phyloP scores from a whole-genome alignment of 2,888 invertebrate genomes.

The Melanargia galathea region DNA sequence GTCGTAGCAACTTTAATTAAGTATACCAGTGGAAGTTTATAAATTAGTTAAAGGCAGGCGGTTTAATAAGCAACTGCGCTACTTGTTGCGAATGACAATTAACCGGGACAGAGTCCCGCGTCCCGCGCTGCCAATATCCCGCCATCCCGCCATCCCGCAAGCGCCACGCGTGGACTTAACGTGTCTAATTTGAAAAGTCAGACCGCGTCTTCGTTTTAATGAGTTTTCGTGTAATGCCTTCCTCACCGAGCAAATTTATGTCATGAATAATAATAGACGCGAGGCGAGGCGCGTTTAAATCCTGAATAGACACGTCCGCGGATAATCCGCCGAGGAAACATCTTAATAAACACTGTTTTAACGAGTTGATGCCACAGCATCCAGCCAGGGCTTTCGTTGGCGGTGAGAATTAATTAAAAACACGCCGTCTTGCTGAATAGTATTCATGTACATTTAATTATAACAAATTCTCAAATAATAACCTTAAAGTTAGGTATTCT shows the following conservation, averaged over 20 bases:
- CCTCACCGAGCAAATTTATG: conserved; percentile 77
- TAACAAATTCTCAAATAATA: conserved; percentile 6
- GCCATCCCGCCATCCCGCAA: conserved; percentile 26
- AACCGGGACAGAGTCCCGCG: conserved; percentile 56
- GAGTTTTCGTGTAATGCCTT: conserved; percentile 80
- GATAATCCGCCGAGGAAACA: conserved; percentile 71
- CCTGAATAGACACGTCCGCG: conserved; percentile 69
- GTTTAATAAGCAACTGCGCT: conserved; percentile 72
- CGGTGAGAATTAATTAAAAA: conserved; percentile 35
- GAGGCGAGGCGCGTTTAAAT: conserved; percentile 75
- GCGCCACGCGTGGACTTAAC: conserved; percentile 80
- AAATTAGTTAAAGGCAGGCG: conserved; percentile 70
- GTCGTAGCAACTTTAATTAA: conserved; percentile 35
- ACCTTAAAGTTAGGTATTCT: neutral
- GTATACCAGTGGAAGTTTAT: conserved; percentile 47
- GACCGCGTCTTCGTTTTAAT: conserved; percentile 79
- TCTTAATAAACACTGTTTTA: conserved; percentile 69
- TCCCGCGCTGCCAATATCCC: conserved; percentile 37
- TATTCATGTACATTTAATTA: conserved; percentile 25
- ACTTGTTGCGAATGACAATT: conserved; percentile 74
- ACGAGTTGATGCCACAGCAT: conserved; percentile 55
- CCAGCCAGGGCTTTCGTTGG: conserved; percentile 27
- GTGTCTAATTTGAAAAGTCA: conserved; percentile 81
- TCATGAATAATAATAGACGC: conserved; percentile 79
- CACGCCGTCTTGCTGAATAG: conserved; percentile 21